Evolutionary conservation across 1,140 invertebrate genomes (phyloP).

Genomic region (Watersipora subatra): DNA sequence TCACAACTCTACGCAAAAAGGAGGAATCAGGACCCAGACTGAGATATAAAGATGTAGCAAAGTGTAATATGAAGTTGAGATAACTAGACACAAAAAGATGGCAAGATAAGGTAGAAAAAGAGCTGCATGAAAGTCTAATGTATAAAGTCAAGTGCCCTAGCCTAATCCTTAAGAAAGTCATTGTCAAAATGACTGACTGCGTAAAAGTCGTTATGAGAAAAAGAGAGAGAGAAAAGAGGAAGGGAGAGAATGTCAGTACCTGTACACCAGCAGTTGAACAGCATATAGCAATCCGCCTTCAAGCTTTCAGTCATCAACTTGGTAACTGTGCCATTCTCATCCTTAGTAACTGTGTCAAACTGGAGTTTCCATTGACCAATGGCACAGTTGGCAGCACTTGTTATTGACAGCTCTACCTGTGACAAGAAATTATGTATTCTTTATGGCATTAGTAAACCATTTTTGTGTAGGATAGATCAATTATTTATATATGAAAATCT

Average conservation of each 20-base stretch:
- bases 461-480: too few relatives aligned
- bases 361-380: background rate
- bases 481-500: too few relatives aligned
- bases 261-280: background rate
- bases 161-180: background rate
- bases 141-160: background rate
- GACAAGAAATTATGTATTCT: too few relatives aligned
- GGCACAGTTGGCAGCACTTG: background rate
- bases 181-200: background rate
- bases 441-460: too few relatives aligned
- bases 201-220: background rate
- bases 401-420: background rate
- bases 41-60: too few relatives aligned
- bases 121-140: background rate
- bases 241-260: background rate
- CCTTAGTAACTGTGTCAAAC: background rate
- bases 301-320: background rate
- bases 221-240: background rate
- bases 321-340: background rate
- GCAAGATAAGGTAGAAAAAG: background rate
- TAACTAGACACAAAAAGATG: background rate
- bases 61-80: background rate
- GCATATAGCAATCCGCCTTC: background rate
- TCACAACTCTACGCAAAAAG: too few relatives aligned
- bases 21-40: too few relatives aligned